Conservation (phyloP, 2,888 invertebrate species). For the Xanthorhoe designata region DNA sequence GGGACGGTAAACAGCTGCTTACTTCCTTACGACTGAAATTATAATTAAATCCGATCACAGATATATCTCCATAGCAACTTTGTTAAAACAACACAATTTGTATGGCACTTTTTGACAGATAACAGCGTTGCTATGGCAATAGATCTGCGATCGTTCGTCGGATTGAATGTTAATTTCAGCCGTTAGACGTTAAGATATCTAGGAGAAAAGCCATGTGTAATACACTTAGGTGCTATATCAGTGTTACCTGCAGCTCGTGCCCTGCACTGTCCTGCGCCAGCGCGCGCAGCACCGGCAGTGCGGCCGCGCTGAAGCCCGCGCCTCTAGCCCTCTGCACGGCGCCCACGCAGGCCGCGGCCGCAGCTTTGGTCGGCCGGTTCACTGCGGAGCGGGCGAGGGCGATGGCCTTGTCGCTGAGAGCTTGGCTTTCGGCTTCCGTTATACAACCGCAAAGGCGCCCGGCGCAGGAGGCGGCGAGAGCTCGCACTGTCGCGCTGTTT, state of each 20-base stretch:
- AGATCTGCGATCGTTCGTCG: too few species aligned
- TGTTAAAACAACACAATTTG: too few species aligned
- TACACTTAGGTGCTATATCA: too few species aligned
- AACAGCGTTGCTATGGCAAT: too few species aligned
- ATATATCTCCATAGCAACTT: too few species aligned
- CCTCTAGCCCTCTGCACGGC: constrained; percentile 98
- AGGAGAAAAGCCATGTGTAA: too few species aligned
- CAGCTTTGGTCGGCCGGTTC: constrained; percentile 61
- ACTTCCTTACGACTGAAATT: too few species aligned
- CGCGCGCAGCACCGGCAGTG: constrained; percentile 97
- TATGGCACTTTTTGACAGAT: too few species aligned
- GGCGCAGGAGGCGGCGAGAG: constrained; percentile 97
- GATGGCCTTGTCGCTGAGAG: constrained; percentile 68
- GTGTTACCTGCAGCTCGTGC: constrained; percentile 88
- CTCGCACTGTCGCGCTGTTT: constrained; percentile 92
- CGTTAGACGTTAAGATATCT: too few species aligned
- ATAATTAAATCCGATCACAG: too few species aligned
- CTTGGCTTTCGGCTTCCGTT: constrained; percentile 68
- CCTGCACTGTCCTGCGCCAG: constrained; percentile 97
- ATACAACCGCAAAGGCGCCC: constrained; percentile 90
- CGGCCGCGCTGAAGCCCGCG: constrained; percentile 97
- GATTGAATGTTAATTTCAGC: too few species aligned
- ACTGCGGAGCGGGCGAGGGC: constrained; percentile 63
- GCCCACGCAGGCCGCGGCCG: constrained; percentile 92
- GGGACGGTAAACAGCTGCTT: too few species aligned